Base-by-base conservation (phyloP, 2,797 vertebrate species). In the Poeciliopsis infans region DNA sequence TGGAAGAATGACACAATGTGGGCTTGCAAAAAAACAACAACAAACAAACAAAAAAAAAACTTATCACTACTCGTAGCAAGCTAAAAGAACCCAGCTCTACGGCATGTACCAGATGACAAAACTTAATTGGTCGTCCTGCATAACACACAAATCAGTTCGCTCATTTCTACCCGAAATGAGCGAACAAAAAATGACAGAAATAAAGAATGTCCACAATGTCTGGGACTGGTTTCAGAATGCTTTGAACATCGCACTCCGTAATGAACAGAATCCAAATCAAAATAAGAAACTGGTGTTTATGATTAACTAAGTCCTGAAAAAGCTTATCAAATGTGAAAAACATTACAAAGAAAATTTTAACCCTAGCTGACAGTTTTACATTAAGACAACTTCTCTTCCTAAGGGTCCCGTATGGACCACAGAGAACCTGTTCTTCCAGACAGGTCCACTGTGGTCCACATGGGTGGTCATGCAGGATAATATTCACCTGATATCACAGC, bases 71-170 rank as follows among this genome's bases (percentile, higher is more conserved):
- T 68, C 82, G 47, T 23, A 61, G 47, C 59, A 75, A 59, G 33
- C 51, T 59, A 10, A 47, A 57, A 72, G 55, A 76, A 5, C 3
- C 23, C 31, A 61, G 2, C 72, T 3, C 79, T 79, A 79, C 70
- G 73, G 80, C 77, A 83, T 64, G 83, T 86, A 83, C 33, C 11
- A 55, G 61, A 88, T 73, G 76, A 36, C 71, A 82, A 87, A 88
- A 89, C 84, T 86, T 84, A 79, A 88, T 85, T 80, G 84, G 81
- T 84, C 80, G 85, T 90, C 86, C 85, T 78, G 66, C 74, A 83
- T 82, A 84, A 89, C 74, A 79, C 84, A 20, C 90, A 28, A 85
- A 91, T 94, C 90, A 93, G 90, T 92, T 66, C 91, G 53, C 57
- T 39, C 5, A 75, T 49, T 76, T 82, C 83, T 83, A 80, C 57